A percentile compares a stretch with the other conserved stretches of the same genome.
phyloP scores from a whole-genome alignment of 37 sponge, comb jelly and placozoan species.

The Agelas oroides region DNA sequence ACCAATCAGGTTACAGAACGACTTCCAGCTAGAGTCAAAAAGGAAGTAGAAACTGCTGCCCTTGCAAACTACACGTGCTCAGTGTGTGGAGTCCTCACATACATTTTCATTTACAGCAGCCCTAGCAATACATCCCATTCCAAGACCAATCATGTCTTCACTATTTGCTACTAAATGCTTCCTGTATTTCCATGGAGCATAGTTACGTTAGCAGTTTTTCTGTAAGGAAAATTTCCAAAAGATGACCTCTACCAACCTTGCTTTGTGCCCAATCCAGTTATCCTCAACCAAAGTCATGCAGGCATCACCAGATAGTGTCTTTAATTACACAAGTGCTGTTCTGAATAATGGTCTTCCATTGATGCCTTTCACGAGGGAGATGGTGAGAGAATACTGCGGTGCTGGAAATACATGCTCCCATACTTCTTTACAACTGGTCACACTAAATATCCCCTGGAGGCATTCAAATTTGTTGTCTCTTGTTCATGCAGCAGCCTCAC shows the following conservation, averaged over 20 bases:
- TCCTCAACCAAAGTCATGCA: not conserved
- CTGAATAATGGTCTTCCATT: constrained; percentile 23
- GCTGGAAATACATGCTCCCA: constrained; percentile 45
- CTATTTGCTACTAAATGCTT: too few species aligned
- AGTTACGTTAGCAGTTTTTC: not conserved
- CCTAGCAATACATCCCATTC: too few species aligned
- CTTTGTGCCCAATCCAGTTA: not conserved
- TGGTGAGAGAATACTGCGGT: constrained; percentile 32
- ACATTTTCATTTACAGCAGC: too few species aligned
- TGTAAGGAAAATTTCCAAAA: not conserved
- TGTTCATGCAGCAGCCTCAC: constrained; percentile 23
- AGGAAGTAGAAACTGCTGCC: too few species aligned
- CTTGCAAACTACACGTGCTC: too few species aligned
- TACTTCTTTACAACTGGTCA: constrained; percentile 21
- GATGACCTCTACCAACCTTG: constrained; percentile 3
- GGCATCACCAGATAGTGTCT: constrained; percentile 17
- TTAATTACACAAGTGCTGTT: constrained; percentile 23
- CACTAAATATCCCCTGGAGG: constrained; percentile 35
- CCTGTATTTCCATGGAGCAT: constrained; percentile 16
- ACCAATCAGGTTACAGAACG: too few species aligned
- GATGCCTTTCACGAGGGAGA: constrained; percentile 40
- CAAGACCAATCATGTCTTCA: too few species aligned
- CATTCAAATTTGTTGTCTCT: constrained; percentile 1
- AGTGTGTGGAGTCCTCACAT: too few species aligned
- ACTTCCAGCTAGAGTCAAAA: too few species aligned